Conservation (phyloP, 1,140 invertebrate species). For the Drosophila eugracilis region DNA sequence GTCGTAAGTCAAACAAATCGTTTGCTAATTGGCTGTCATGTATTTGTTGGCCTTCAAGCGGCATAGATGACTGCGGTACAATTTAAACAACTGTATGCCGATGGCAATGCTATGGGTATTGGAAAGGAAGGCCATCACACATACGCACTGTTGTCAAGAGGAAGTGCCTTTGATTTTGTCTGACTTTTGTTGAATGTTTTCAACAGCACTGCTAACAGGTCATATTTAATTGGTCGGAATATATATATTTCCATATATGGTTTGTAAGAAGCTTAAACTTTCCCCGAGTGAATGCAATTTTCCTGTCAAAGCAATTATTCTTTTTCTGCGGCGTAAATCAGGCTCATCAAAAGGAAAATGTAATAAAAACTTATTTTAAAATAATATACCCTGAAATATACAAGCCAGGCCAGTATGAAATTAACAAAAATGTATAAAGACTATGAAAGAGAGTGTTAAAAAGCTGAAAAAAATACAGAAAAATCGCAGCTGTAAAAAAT, state of each 20-base stretch:
- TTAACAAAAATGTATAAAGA: neutral
- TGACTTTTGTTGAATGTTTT: conserved; percentile 17
- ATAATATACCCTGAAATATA: conserved; percentile 36
- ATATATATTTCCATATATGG: neutral
- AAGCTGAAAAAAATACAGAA: neutral
- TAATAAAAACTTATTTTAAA: conserved; percentile 38
- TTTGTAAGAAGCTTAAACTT: conserved; percentile 19
- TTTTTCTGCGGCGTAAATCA: neutral
- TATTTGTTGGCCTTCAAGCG: conserved; percentile 29
- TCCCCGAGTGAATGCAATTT: neutral
- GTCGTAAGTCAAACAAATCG: conserved; percentile 70
- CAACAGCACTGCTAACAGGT: neutral
- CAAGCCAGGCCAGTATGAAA: neutral
- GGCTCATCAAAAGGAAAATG: conserved; percentile 3
- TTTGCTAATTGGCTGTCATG: conserved; percentile 71
- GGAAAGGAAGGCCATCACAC: conserved; percentile 14
- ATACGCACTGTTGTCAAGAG: conserved; percentile 35
- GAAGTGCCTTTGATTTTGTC: conserved; percentile 25
- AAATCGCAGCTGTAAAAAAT: conserved; percentile 27
- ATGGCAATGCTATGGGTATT: too few species aligned
- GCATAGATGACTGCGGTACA: conserved; percentile 9
- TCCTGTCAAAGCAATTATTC: neutral
- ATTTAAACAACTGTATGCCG: conserved; percentile 13
- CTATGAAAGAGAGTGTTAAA: neutral
- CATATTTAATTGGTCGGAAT: conserved; percentile 20